A percentile compares a stretch with the other conserved stretches of the same genome.
Evolutionary conservation across 2,888 invertebrate genomes (phyloP).

Genomic region (Aradus depressus): DNA sequence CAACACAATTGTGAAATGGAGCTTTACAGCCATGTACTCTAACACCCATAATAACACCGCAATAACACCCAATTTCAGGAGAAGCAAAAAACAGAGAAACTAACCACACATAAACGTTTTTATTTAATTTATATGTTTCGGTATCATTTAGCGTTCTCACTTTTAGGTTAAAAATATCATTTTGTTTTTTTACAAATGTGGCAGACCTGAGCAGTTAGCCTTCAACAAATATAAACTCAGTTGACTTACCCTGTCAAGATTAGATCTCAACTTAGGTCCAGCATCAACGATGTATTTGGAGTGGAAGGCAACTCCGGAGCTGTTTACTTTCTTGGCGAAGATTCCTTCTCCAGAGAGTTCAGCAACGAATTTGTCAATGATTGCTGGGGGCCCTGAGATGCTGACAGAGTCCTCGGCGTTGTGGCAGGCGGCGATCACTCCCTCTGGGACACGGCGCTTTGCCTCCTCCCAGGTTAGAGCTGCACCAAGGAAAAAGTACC

Average conservation of each 20-base stretch:
- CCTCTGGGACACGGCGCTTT: conserved; percentile 58
- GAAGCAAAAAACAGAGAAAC: too few relatives aligned
- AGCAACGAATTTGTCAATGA: conserved; percentile 57
- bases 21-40: too few relatives aligned
- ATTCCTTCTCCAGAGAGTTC: conserved; percentile 59
- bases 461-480: conserved; percentile 73
- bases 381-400: conserved; percentile 72
- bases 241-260: conserved; percentile 48
- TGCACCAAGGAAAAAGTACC: conserved; percentile 20
- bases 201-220: too few relatives aligned
- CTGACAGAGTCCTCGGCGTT: conserved; percentile 91
- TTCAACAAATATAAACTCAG: too few relatives aligned
- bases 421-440: conserved; percentile 83
- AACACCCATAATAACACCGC: too few relatives aligned
- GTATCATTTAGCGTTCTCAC: too few relatives aligned
- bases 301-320: conserved; percentile 85
- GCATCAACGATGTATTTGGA: conserved; percentile 81
- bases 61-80: too few relatives aligned
- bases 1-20: too few relatives aligned
- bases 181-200: background rate
- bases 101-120: background rate
- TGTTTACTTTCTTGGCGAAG: conserved; percentile 76
- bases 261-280: conserved; percentile 65
- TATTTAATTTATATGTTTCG: background rate
- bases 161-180: background rate